Evolutionary conservation across 2,113 vertebrate genomes (phyloP), one percentile per base, ranked within the genome.

Genomic region (Myotis brandtii): DNA sequence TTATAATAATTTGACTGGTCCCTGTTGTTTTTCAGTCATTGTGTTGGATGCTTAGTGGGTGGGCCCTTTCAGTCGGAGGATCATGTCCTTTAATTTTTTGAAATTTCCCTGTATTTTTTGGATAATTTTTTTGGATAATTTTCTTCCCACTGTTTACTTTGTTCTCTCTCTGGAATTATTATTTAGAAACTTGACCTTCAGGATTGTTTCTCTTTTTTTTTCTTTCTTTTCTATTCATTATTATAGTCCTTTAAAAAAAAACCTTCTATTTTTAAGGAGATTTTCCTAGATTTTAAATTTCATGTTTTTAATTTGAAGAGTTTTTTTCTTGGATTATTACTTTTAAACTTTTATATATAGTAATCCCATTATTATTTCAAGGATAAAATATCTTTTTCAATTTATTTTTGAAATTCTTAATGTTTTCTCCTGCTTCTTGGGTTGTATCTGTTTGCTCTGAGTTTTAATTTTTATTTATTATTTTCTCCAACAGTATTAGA

Each of bases 211-310:
- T 86, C 32, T 70, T 84, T 92, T 70, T 23, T 16, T 87, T 96
- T 87, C 46, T 48, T 52, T 18, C 52, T 18, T 52, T 54, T 20
- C 34, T 92, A 86, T 79, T 73, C 23, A 32, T 76, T 90, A 82
- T 76, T 64, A 83, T 64, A 91, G n/a, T 46, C 17, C 10, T 48
- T 48, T 48, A 12, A 48, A 48, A 48, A 46, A 48, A 48, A 48
- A 70, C 32, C 7, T 80, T 93, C 37, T 76, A 70, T 67, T 82
- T 72, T 69, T 66, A 48, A 82, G 18, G 27, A 72, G 43, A 27
- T 86, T 86, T 89, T 59, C 77, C 32, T 84, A 91, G 37, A 85
- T 73, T 70, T 85, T 3, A 93, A 91, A 48, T 80, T 43, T 81
- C 23, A 67, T 80, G 34, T 89, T 88, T 94, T 84, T 59, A 54